Percentiles rank a stretch among this genome's conserved stretches.
Evolutionary conservation across 2,888 invertebrate species (phyloP).

Genomic region (Leptinotarsa tumamoca): DNA sequence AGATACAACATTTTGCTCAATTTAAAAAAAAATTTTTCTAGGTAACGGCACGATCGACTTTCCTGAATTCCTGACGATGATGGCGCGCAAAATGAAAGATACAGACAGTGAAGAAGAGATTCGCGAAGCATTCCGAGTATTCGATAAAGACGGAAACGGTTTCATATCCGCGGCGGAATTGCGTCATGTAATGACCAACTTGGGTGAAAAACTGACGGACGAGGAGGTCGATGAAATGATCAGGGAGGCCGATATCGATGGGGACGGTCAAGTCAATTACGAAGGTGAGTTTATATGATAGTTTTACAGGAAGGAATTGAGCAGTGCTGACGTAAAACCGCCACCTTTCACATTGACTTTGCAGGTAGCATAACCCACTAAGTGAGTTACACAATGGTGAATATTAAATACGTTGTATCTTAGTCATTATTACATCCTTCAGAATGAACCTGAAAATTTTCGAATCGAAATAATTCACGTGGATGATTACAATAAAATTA

Average conservation of each 20-base stretch:
- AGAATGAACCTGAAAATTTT: too few relatives aligned
- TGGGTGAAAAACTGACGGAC: conserved; percentile 98
- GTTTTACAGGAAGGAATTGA: neutral
- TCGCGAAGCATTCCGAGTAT: conserved; percentile 98
- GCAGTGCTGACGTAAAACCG: neutral
- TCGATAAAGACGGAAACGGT: conserved; percentile 99
- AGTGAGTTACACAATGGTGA: too few relatives aligned
- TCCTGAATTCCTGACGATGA: conserved; percentile 99
- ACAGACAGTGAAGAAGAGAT: conserved; percentile 99
- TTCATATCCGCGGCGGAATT: conserved; percentile 98
- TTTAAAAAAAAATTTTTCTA: conserved; percentile 62
- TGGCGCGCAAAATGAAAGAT: conserved; percentile 99
- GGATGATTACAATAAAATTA: too few relatives aligned
- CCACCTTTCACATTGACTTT: too few relatives aligned
- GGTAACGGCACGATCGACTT: conserved; percentile 99
- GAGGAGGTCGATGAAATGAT: conserved; percentile 99
- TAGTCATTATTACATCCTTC: too few relatives aligned
- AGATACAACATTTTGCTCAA: too few relatives aligned
- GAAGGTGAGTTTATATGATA: conserved; percentile 75
- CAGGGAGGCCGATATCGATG: conserved; percentile 98
- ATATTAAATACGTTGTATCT: too few relatives aligned
- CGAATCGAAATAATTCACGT: too few relatives aligned
- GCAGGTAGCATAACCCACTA: too few relatives aligned
- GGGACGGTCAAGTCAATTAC: conserved; percentile 99
- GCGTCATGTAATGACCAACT: conserved; percentile 99